phyloP scores from a whole-genome alignment of 92 coral and sea anemone genomes.

The Actinostola sp. region DNA sequence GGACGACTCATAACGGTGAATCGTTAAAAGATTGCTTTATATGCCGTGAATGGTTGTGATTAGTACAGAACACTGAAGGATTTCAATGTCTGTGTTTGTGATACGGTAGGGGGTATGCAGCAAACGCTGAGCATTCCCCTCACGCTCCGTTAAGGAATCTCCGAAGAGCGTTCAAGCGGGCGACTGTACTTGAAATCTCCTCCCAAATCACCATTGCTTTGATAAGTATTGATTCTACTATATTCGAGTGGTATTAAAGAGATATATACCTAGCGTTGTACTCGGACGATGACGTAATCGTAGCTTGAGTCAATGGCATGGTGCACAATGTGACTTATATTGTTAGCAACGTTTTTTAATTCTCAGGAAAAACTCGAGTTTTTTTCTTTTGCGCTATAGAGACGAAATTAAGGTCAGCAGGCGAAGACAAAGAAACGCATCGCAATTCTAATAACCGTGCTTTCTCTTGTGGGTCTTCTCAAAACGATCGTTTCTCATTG shows the following conservation, averaged over 20 bases:
- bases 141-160: neutral
- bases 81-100: neutral
- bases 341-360: constrained; percentile 1
- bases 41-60: neutral
- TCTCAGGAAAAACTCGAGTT: constrained; percentile 8
- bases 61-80: neutral
- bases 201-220: neutral
- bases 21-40: neutral
- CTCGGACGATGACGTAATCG: neutral
- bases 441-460: constrained; percentile 4
- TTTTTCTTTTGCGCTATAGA: constrained; percentile 30
- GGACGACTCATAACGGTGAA: neutral
- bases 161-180: neutral
- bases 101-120: neutral
- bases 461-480: neutral
- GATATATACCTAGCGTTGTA: neutral
- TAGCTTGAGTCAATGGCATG: neutral
- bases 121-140: neutral
- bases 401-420: constrained; percentile 19
- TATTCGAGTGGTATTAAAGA: neutral
- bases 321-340: constrained; percentile 11
- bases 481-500: constrained; percentile 1
- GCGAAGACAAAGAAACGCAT: constrained; percentile 6
- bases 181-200: neutral
- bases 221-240: neutral